phyloP scores from a whole-genome alignment of 1,140 invertebrate genomes.

The Lerema accius region DNA sequence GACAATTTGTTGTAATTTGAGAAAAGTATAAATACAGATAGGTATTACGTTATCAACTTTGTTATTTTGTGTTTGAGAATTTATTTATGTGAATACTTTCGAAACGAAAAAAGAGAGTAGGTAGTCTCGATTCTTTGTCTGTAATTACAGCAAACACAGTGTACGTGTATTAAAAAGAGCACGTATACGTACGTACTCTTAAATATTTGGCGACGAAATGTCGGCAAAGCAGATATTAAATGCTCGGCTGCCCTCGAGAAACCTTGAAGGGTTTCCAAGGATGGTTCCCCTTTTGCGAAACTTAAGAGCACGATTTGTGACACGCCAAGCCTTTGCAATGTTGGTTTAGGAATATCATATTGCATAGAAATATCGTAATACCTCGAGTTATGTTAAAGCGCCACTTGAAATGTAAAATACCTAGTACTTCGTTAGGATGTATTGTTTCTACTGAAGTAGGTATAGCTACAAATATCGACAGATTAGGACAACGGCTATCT shows the following conservation, averaged over 20 bases:
- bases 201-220: constrained; percentile 56
- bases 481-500: too few species aligned
- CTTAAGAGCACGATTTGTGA: constrained; percentile 43
- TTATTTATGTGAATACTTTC: too few species aligned
- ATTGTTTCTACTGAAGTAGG: background rate
- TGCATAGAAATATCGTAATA: constrained; percentile 31
- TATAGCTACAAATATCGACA: too few species aligned
- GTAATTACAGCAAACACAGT: constrained; percentile 14
- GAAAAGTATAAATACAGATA: too few species aligned
- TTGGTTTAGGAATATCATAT: constrained; percentile 36
- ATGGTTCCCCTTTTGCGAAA: constrained; percentile 43
- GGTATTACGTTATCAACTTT: too few species aligned
- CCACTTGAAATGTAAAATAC: constrained; percentile 12
- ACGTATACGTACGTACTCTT: constrained; percentile 27
- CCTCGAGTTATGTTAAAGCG: constrained; percentile 7
- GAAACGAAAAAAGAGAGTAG: too few species aligned
- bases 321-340: constrained; percentile 37
- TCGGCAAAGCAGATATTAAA: constrained; percentile 49
- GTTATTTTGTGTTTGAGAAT: too few species aligned
- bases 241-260: constrained; percentile 38
- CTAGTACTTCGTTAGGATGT: background rate
- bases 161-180: constrained; percentile 26
- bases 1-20: too few species aligned
- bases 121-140: too few species aligned
- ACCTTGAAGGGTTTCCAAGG: constrained; percentile 57